Evolutionary conservation across 2,888 invertebrate species (phyloP), one percentile per base, ranked within the genome.

Genomic region (Criorhina ranunculi): DNA sequence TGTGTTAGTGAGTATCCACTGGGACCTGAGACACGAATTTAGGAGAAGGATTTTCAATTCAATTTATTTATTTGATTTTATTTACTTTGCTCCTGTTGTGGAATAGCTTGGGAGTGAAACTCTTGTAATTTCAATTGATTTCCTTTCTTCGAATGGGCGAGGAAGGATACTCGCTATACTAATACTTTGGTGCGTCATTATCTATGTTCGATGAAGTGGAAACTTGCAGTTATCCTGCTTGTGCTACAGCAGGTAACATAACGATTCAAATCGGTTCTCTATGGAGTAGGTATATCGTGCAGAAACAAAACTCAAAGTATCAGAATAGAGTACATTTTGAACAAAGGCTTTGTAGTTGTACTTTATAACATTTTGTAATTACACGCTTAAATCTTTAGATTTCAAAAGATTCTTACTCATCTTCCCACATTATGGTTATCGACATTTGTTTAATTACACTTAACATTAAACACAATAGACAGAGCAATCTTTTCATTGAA

Each of bases 201-300:
- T 83, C 78, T 83, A 67, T 67, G 78, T 49, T 62, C 78, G 67
- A 73, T 83, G 83, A 69, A 83, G 83, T 78, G 83, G 46, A 83
- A 78, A 49, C 62, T 67, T 73, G 60, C 60, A 60, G 46, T 78
- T 73, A 24, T 33, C 17, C 33, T 19, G 7, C 24, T 66, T 19
- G 11, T 67, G 60, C 82, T 77, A 66, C 77, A 77, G 19, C 55
- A 55, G 57, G 60, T 62, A 49, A 78, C 73, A 78, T 83, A 83
- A 72, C 35, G 67, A 73, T 67, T 77, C 66, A 12, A 60, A 60
- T 17, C 55, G 33, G 66, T 35, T 37, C 1, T 72, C 29, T 49
- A 31, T 19, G n/a, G n/a, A n/a, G n/a, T n/a, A 11, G 29, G 42
- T 29, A 37, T 17, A 42, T 44, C 11, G 35, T 46, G 8, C 6